Conservation (phyloP, 2,888 invertebrate species). For the Calliphora vomitoria region DNA sequence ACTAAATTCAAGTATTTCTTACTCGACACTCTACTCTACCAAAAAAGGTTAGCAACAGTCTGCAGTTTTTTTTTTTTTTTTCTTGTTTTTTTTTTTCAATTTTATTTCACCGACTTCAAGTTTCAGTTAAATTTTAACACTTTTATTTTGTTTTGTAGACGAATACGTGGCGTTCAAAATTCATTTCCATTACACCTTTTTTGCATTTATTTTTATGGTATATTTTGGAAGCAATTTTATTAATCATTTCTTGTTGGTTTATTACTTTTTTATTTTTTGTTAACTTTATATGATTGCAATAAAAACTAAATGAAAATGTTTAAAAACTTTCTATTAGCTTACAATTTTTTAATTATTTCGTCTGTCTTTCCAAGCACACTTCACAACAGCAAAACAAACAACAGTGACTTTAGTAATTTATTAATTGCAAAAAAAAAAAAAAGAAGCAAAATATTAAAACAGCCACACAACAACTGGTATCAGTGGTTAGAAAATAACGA, state of each 20-base stretch:
- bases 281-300: slow-evolving; percentile 23
- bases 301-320: slow-evolving; percentile 24
- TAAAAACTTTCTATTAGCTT: slow-evolving; percentile 71
- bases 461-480: slow-evolving; percentile 57
- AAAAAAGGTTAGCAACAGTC: slow-evolving; percentile 68
- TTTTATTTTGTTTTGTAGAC: slow-evolving; percentile 44
- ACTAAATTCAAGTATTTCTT: slow-evolving; percentile 39
- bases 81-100: slow-evolving; percentile 6
- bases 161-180: slow-evolving; percentile 69
- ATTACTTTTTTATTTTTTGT: slow-evolving; percentile 21
- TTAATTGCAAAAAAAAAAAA: slow-evolving; percentile 53
- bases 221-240: background rate
- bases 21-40: slow-evolving; percentile 12
- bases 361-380: slow-evolving; percentile 62
- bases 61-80: slow-evolving; percentile 41
- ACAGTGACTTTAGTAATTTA: slow-evolving; percentile 58
- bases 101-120: slow-evolving; percentile 29
- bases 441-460: slow-evolving; percentile 27
- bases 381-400: slow-evolving; percentile 70
- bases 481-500: slow-evolving; percentile 62
- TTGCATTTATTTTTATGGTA: background rate
- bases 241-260: slow-evolving; percentile 26
- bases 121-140: slow-evolving; percentile 59
- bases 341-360: slow-evolving; percentile 61
- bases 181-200: slow-evolving; percentile 44